phyloP scores from a whole-genome alignment of 2,888 invertebrate species.

The Drosophila anceps region DNA sequence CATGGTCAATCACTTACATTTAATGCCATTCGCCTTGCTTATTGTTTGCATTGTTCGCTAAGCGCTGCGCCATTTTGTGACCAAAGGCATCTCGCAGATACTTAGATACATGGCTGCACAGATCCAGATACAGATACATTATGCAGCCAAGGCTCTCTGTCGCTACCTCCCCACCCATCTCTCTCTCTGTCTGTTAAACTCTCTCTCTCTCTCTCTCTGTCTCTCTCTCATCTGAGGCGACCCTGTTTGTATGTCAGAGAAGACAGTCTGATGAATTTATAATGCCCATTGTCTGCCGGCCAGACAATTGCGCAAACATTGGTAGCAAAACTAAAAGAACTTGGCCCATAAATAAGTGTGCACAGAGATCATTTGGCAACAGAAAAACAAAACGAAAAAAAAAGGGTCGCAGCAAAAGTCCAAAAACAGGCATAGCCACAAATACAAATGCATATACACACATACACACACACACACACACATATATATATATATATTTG shows the following conservation, averaged over 20 bases:
- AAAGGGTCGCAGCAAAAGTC: slow-evolving; percentile 40
- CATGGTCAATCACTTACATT: background rate
- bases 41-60: slow-evolving; percentile 72
- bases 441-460: slow-evolving; percentile 2
- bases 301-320: slow-evolving; percentile 75
- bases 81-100: slow-evolving; percentile 72
- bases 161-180: background rate
- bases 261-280: slow-evolving; percentile 78
- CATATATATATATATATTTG: background rate
- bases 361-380: slow-evolving; percentile 51
- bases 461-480: background rate
- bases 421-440: slow-evolving; percentile 11
- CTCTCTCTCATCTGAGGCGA: slow-evolving; percentile 16
- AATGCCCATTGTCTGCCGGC: slow-evolving; percentile 75
- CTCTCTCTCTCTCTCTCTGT: background rate
- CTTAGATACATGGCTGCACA: slow-evolving; percentile 42
- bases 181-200: no score
- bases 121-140: slow-evolving; percentile 71
- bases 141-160: slow-evolving; percentile 55
- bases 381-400: slow-evolving; percentile 15
- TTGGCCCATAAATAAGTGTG: slow-evolving; percentile 63
- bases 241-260: slow-evolving; percentile 55
- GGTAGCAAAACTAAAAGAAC: slow-evolving; percentile 52
- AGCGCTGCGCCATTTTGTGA: slow-evolving; percentile 78
- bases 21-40: slow-evolving; percentile 15